These are phyloP conservation scores for Apteryx mantelli DNA, from an alignment of 2,113 vertebrate genomes.

Conservation along the genomic window DNA sequence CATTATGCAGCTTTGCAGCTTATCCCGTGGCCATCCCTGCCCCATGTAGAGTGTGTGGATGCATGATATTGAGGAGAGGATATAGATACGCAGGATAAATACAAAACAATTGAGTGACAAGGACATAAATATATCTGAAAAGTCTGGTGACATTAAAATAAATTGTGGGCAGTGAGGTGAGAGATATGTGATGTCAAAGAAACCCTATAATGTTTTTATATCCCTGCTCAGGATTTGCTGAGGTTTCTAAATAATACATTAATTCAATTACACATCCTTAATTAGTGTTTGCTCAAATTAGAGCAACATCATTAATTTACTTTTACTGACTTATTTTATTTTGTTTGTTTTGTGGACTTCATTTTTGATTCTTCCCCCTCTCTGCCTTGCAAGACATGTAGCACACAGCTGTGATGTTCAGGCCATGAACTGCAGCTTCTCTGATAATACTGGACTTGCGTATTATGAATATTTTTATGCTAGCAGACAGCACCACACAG, in stretches of 20 bases:
- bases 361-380: neutral
- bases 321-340: constrained; percentile 22
- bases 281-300: constrained; percentile 47
- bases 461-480: neutral
- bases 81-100: neutral
- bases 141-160: neutral
- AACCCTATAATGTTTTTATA: constrained; percentile 19
- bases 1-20: neutral
- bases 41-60: neutral
- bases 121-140: neutral
- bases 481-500: neutral
- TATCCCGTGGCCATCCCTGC: neutral
- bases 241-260: constrained; percentile 33
- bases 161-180: neutral
- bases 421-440: neutral
- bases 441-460: neutral
- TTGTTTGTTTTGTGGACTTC: neutral
- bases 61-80: neutral
- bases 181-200: neutral
- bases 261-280: constrained; percentile 54
- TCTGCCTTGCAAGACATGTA: neutral
- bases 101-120: neutral
- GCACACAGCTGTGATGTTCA: neutral
- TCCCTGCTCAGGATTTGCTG: neutral
- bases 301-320: constrained; percentile 30